Conservation (phyloP, 2,113 vertebrate species). For the Pteruthius melanotis region DNA sequence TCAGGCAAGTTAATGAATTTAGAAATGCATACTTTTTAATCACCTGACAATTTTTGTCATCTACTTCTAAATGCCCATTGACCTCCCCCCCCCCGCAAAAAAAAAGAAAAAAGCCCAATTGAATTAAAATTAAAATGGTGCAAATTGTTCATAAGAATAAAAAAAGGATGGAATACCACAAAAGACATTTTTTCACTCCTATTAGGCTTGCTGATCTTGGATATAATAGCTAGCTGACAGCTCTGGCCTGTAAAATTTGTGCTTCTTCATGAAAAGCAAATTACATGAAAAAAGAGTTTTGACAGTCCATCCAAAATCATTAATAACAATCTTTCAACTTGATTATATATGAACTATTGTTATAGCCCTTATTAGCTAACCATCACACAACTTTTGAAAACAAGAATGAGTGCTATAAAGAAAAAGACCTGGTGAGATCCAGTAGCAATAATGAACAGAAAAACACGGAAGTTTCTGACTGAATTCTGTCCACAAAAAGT, state of each 20-base stretch:
- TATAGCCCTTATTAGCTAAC: neutral
- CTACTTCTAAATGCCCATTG: neutral
- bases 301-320: neutral
- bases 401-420: neutral
- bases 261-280: neutral
- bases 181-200: neutral
- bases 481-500: neutral
- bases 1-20: neutral
- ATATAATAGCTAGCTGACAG: neutral
- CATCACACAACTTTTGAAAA: neutral
- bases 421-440: neutral
- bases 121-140: neutral
- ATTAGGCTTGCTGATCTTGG: neutral
- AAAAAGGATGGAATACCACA: neutral
- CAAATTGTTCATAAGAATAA: neutral
- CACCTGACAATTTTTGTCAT: neutral
- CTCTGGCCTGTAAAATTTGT: neutral
- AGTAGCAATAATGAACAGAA: neutral
- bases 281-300: neutral
- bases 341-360: neutral
- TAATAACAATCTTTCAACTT: neutral
- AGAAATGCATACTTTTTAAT: neutral
- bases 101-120: rapidly evolving
- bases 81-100: no score
- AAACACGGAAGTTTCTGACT: neutral